Evolutionary conservation across 1,140 invertebrate genomes (phyloP), one percentile per base, ranked within the genome.

Genomic region (Calycopis cecrops): DNA sequence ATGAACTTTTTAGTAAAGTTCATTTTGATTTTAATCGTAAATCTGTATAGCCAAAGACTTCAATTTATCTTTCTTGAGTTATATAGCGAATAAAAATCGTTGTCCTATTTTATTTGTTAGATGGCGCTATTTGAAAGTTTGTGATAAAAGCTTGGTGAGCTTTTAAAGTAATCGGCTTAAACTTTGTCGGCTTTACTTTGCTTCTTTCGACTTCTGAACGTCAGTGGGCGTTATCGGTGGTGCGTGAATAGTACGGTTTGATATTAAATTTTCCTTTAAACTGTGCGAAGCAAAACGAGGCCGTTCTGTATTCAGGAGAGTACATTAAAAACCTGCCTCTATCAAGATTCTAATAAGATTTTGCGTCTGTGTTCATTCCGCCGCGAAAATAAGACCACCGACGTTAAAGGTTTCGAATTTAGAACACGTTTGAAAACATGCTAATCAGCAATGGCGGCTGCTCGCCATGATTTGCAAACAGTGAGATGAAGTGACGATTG

Each of bases 391-490:
- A 57, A 59, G 65, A 67, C 68, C 68, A 67, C 65, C 65, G 57
- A 62, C 59, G 52, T 59, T 58, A 51, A 59, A 2, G 38, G 55
- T 58, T 74, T 73, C 65, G 70, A 76, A 76, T 74, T 74, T 77
- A 66, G 74, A 76, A 71, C 63, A 55, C 67, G 64, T 68, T 70
- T 69, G 73, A 71, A 73, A 72, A 71, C 64, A 70, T 70, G 72
- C 64, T 76, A 78, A 81, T 73, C 59, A 69, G 55, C 66, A 69
- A 71, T 74, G 75, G 71, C 66, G 65, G 67, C 55, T 70, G 71
- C 65, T 69, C 74, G 71, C 65, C 71, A 70, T 76, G 74, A 80
- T 82, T 82, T 82, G 79, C 79, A 80, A 79, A 79, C 79, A 79
- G 73, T 65, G 68, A 69, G 62, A 71, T 60, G 62, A 59, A 48